Evolutionary conservation across 2,888 invertebrate species (phyloP), one percentile per base, ranked within the genome.

Genomic region (Pardosa pseudoannulata): DNA sequence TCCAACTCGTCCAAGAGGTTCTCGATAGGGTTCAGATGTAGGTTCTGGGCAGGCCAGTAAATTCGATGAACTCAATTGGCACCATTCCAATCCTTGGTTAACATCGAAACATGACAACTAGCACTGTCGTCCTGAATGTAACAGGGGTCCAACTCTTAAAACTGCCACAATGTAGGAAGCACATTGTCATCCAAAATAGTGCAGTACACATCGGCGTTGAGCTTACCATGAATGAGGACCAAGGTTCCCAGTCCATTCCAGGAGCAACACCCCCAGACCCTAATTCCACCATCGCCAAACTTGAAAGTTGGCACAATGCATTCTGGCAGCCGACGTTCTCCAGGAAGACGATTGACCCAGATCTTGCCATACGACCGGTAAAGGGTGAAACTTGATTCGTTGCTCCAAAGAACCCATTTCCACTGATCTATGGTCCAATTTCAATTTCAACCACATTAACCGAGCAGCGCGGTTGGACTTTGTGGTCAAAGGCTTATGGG

Each of bases 401-500:
- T 32, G 19, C n/a, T 62, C 64, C 62, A 0, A 74, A 27, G 36
- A 62, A 5, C n/a, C n/a, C n/a, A 13, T 64, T 50, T 50, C 31
- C 78, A 46, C 0, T 78, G 7, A 23, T 68, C 28, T 23, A 68
- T 19, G 11, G 64, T 36, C 64, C 75, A 64, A 11, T 75, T 11
- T 39, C 27, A 0, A 39, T 28, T 75, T 75, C n/a, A 13, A 36
- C 75, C 75, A 75, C 1, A 2, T 36, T 29, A 75, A 65, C 64
- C 32, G 41, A 75, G 67, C 31, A 76, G 76, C 41, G 31, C 50
- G 0, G 67, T 46, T 67, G 41, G 67, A 67, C 29, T 67, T 76
- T 67, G 76, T 67, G 31, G 67, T 67, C 67, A 76, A 76, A 76
- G 67, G 31, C 46, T 67, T 67, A 76, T 76, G 67, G 46, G 46